These are phyloP conservation scores for Erithacus rubecula DNA, from an alignment of 2,797 vertebrate genomes.

Conservation along the genomic window DNA sequence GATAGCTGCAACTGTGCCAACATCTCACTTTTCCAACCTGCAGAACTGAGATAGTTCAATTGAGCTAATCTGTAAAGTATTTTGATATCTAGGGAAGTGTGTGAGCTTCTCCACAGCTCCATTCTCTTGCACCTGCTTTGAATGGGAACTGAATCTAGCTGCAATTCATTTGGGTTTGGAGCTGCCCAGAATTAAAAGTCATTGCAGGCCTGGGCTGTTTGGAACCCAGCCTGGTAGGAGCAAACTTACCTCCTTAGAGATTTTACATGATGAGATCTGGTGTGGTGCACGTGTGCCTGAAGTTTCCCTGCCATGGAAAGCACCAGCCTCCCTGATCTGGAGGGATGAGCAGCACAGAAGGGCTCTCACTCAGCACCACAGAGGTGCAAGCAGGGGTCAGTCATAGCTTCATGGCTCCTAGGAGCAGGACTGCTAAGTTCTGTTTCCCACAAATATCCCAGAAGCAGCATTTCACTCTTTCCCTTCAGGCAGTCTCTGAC, in stretches of 20 bases:
- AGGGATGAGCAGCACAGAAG: not conserved
- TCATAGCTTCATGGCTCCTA: not conserved
- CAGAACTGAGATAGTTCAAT: not conserved
- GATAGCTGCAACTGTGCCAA: not conserved
- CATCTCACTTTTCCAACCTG: not conserved
- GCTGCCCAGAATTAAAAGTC: not conserved
- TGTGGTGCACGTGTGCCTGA: accelerated
- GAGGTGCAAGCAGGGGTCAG: not conserved
- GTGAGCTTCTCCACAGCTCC: not conserved
- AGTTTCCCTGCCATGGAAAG: not conserved
- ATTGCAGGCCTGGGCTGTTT: not conserved
- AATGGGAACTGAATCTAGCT: not conserved
- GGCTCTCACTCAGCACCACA: not conserved
- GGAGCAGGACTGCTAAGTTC: not conserved
- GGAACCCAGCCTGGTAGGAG: not conserved
- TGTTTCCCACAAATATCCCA: not conserved
- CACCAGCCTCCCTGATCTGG: accelerated
- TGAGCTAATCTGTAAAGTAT: not conserved
- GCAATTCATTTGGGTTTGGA: not conserved
- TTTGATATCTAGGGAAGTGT: not conserved
- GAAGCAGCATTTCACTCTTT: not conserved
- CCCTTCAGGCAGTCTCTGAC: not conserved
- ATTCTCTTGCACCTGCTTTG: not conserved
- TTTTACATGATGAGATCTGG: not conserved
- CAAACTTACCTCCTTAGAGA: not conserved